Evolutionary conservation across 1,140 invertebrate genomes (phyloP).

Genomic region (Drosophila albomicans): DNA sequence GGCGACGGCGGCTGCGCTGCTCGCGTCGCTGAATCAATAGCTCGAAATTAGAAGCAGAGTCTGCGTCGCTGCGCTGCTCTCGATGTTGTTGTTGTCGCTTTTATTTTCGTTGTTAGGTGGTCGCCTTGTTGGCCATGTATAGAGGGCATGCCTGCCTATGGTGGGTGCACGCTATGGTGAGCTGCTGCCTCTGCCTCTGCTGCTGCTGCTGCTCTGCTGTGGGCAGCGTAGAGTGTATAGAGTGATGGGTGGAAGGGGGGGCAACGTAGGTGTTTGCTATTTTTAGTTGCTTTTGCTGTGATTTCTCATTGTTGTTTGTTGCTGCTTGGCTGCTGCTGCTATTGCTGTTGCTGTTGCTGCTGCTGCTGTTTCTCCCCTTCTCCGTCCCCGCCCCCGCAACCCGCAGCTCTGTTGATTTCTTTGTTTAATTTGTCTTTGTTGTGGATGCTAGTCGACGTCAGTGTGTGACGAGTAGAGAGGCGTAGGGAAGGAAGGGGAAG

Average conservation of each 20-base stretch:
- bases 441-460: slow-evolving; percentile 43
- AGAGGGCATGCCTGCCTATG: slow-evolving; percentile 14
- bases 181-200: too few species aligned
- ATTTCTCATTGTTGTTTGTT: slow-evolving; percentile 77
- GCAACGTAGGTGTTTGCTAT: slow-evolving; percentile 54
- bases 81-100: slow-evolving; percentile 22
- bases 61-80: not conserved
- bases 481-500: not conserved
- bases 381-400: slow-evolving; percentile 5
- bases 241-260: not conserved
- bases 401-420: slow-evolving; percentile 59
- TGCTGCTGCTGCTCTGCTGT: too few species aligned
- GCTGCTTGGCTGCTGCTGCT: slow-evolving; percentile 43
- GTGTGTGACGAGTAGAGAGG: not conserved
- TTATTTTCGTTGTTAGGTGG: slow-evolving; percentile 45
- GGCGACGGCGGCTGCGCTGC: slow-evolving; percentile 29
- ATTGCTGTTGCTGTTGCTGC: too few species aligned
- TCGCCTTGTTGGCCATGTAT: slow-evolving; percentile 39
- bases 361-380: not conserved
- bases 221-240: too few species aligned
- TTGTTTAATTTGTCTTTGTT: slow-evolving; percentile 81
- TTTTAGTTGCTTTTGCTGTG: slow-evolving; percentile 76
- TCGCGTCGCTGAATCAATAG: slow-evolving; percentile 63
- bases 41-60: slow-evolving; percentile 62
- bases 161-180: too few species aligned